Conservation (phyloP, 2,888 invertebrate genomes). For the Zaprionus obscuricornis region DNA sequence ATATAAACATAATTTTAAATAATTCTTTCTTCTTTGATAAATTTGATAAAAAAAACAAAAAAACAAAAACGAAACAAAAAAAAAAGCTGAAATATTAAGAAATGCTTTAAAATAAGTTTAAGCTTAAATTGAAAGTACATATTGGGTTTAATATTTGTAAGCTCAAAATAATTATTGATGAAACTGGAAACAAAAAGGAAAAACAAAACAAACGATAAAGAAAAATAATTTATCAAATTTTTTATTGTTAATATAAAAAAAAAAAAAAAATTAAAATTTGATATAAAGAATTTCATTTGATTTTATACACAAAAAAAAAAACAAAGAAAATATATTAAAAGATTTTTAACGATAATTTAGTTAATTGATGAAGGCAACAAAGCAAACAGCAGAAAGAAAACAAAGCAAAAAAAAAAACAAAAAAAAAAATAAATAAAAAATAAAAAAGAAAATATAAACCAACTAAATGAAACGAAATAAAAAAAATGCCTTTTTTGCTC, state of each 20-base stretch:
- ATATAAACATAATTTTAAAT: slow-evolving; percentile 28
- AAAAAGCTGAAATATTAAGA: not conserved
- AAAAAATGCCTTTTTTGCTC: slow-evolving; percentile 60
- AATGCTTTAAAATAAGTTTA: slow-evolving; percentile 58
- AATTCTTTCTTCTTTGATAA: slow-evolving; percentile 19
- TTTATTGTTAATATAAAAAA: slow-evolving; percentile 40
- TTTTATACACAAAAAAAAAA: slow-evolving; percentile 2
- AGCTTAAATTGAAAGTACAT: slow-evolving; percentile 44
- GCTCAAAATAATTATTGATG: slow-evolving; percentile 46
- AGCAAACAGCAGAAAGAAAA: no score
- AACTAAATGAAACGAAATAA: slow-evolving; percentile 37
- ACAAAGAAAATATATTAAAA: slow-evolving; percentile 9
- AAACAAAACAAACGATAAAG: slow-evolving; percentile 7
- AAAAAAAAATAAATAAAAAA: not conserved
- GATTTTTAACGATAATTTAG: slow-evolving; percentile 46
- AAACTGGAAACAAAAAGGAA: no score
- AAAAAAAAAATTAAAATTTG: slow-evolving; percentile 18
- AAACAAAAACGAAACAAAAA: not conserved
- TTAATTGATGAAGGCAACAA: slow-evolving; percentile 52
- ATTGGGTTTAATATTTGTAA: slow-evolving; percentile 48
- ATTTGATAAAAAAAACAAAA: no score
- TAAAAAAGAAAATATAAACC: no score
- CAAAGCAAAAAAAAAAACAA: slow-evolving; percentile 26
- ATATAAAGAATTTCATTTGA: slow-evolving; percentile 23
- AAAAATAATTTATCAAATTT: slow-evolving; percentile 13